Conservation (phyloP, 1,140 invertebrate genomes). For the Cherax quadricarinatus region DNA sequence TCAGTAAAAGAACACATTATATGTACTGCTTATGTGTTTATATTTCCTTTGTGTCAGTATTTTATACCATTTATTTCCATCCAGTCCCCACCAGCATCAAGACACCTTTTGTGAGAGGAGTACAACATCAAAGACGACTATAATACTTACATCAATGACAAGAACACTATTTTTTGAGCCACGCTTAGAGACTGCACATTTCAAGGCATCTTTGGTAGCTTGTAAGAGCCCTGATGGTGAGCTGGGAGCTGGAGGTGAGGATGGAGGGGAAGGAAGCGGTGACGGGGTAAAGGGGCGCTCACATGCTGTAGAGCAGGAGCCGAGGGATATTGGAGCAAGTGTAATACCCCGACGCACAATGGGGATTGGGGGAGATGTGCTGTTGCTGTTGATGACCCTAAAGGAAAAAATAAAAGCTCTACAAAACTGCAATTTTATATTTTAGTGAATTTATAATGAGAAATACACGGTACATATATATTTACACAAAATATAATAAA, state of each 20-base stretch:
- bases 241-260: slow-evolving; percentile 57
- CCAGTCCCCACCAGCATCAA: too few species aligned
- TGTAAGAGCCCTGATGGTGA: slow-evolving; percentile 64
- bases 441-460: background rate
- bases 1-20: too few species aligned
- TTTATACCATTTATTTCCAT: too few species aligned
- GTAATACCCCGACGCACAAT: slow-evolving; percentile 40
- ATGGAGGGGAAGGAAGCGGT: slow-evolving; percentile 67
- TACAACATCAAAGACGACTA: too few species aligned
- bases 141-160: slow-evolving; percentile 70
- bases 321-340: slow-evolving; percentile 48
- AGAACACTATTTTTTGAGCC: slow-evolving; percentile 61
- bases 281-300: slow-evolving; percentile 53
- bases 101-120: too few species aligned
- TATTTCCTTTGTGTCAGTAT: too few species aligned
- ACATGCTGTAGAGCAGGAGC: slow-evolving; percentile 10
- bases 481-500: background rate
- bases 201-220: slow-evolving; percentile 65
- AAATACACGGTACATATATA: background rate
- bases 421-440: too few species aligned
- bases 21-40: too few species aligned
- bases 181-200: slow-evolving; percentile 60
- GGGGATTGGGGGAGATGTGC: slow-evolving; percentile 38
- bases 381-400: background rate
- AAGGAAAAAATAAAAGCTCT: background rate